These are phyloP conservation scores for Dione juno DNA, from an alignment of 2,888 invertebrate species.

Conservation along the genomic window DNA sequence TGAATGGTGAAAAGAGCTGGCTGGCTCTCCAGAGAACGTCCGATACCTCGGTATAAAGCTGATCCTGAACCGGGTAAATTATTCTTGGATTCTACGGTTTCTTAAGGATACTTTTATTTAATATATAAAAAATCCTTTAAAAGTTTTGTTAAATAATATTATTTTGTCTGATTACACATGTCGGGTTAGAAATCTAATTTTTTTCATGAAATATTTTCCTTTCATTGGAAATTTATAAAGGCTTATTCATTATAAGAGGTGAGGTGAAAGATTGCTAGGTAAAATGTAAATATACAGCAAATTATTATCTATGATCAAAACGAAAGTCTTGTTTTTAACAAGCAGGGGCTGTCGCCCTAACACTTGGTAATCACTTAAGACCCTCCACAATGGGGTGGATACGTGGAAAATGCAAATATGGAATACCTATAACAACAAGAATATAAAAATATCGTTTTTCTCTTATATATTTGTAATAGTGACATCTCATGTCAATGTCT, in stretches of 20 bases:
- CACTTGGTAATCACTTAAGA: slow-evolving; percentile 57
- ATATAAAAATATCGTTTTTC: background rate
- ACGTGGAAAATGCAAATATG: slow-evolving; percentile 33
- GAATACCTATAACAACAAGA: slow-evolving; percentile 5
- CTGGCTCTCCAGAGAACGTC: slow-evolving; percentile 21
- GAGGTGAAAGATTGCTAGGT: slow-evolving; percentile 2
- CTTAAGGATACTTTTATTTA: background rate
- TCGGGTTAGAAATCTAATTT: too few relatives aligned
- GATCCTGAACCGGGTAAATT: slow-evolving; percentile 30
- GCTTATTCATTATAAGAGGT: slow-evolving; percentile 11
- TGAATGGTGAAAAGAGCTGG: slow-evolving; percentile 26
- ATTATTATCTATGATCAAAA: slow-evolving; percentile 40
- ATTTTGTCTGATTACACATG: background rate
- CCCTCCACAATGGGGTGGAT: slow-evolving; percentile 51
- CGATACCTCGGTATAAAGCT: slow-evolving; percentile 28
- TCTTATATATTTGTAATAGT: background rate
- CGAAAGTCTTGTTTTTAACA: slow-evolving; percentile 51
- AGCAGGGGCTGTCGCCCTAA: slow-evolving; percentile 46
- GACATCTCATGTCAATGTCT: too few relatives aligned
- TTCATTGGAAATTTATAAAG: background rate
- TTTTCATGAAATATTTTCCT: too few relatives aligned
- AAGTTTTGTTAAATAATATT: background rate
- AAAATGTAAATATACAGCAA: slow-evolving; percentile 28
- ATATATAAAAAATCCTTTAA: slow-evolving; percentile 1
- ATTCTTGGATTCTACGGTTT: slow-evolving; percentile 10